phyloP scores from a whole-genome alignment of 2,797 vertebrate species.

The Picus viridis region DNA sequence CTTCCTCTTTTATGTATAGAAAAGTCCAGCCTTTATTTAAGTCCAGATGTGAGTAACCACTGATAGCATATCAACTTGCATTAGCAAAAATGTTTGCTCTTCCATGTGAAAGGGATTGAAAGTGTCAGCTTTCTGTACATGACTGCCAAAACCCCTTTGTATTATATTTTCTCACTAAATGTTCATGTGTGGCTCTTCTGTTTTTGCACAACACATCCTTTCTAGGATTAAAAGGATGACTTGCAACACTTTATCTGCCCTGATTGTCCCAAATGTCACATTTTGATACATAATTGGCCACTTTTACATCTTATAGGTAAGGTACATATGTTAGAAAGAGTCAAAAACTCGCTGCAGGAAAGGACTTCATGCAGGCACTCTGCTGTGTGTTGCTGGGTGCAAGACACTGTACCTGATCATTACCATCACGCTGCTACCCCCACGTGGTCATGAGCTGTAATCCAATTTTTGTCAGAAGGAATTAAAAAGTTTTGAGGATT shows the following conservation, averaged over 20 bases:
- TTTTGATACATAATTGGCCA: not conserved
- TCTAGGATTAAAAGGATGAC: not conserved
- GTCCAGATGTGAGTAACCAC: not conserved
- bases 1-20: not conserved
- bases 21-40: not conserved
- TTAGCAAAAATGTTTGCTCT: not conserved
- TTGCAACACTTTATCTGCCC: not conserved
- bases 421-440: constrained; percentile 48
- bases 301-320: accelerated
- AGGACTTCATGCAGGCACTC: accelerated
- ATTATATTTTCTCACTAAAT: not conserved
- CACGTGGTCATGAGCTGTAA: constrained; percentile 30
- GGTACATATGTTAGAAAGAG: not conserved
- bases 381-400: accelerated
- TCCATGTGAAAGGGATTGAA: not conserved
- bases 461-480: not conserved
- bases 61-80: not conserved
- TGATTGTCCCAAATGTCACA: not conserved
- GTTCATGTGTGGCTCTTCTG: not conserved
- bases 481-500: not conserved
- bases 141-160: not conserved
- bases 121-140: not conserved
- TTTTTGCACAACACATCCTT: not conserved
- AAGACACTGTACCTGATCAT: not conserved
- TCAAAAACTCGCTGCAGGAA: not conserved